These are phyloP conservation scores for Pelochelys cantorii DNA, from an alignment of 2,797 vertebrate genomes.

Conservation along the genomic window DNA sequence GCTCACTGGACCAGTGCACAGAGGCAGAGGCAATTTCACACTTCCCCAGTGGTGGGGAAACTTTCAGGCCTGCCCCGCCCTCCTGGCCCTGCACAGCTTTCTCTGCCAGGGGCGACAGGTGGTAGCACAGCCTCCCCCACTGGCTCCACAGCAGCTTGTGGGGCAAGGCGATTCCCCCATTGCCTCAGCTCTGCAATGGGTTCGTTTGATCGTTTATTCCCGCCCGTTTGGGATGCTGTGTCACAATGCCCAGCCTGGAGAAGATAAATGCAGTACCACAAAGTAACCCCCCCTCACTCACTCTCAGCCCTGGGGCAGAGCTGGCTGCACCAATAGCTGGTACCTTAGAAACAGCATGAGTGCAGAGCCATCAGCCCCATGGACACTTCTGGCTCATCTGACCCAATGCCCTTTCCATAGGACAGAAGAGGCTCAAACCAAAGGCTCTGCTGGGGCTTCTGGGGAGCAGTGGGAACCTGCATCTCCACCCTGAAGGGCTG, in stretches of 20 bases:
- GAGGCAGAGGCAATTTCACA: neutral
- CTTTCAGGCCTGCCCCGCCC: accelerated
- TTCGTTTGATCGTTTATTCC: conserved; percentile 75
- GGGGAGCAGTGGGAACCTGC: neutral
- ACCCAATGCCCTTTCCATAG: neutral
- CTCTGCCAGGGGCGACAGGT: neutral
- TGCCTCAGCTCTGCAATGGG: conserved; percentile 30
- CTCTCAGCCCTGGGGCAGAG: conserved; percentile 26
- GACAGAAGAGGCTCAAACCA: neutral
- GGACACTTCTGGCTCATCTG: neutral
- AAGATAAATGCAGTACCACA: conserved; percentile 65
- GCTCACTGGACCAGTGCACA: conserved; percentile 34
- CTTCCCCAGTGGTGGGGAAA: neutral
- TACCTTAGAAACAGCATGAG: neutral
- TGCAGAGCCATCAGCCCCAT: neutral
- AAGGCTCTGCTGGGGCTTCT: accelerated
- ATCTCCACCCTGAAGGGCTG: accelerated
- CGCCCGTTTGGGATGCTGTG: conserved; percentile 6
- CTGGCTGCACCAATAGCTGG: neutral
- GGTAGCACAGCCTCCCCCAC: neutral
- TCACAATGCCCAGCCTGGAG: conserved; percentile 60
- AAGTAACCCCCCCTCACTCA: neutral
- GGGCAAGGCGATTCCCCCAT: accelerated
- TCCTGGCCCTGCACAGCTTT: neutral
- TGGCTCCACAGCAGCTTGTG: accelerated